Percentiles rank a stretch among this genome's conserved stretches.
These are phyloP conservation scores for Pholis gunnellus DNA, from an alignment of 2,113 vertebrate species.

Conservation along the genomic window DNA sequence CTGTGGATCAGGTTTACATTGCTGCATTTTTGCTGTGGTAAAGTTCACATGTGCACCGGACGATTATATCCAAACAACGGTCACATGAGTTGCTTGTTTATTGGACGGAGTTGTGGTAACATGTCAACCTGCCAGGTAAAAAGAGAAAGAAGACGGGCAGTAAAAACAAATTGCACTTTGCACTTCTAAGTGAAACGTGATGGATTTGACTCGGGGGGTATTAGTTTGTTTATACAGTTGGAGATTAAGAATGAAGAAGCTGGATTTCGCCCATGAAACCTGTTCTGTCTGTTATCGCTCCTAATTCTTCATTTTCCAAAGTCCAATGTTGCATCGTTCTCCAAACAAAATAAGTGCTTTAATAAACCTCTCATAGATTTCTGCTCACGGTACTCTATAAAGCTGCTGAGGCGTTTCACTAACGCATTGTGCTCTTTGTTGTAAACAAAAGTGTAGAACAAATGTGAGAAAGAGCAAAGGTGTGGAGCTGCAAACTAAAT, in stretches of 20 bases:
- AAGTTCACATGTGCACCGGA: neutral
- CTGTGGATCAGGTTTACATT: constrained; percentile 3
- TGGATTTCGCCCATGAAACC: neutral
- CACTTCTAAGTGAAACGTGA: constrained; percentile 10
- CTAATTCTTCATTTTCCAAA: neutral
- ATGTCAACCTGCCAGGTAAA: constrained; percentile 30
- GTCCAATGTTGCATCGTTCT: too few species aligned
- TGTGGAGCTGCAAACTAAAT: neutral
- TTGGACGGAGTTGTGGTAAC: constrained; percentile 1
- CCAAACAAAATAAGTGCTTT: too few species aligned
- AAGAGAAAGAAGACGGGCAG: neutral
- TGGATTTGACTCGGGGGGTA: constrained; percentile 14
- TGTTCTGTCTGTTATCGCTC: neutral
- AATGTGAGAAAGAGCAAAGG: neutral
- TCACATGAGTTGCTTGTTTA: constrained; percentile 28
- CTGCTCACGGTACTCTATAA: neutral
- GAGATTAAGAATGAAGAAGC: neutral
- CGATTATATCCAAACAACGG: constrained; percentile 28
- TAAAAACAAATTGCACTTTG: constrained; percentile 18
- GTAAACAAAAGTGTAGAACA: neutral
- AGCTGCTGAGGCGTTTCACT: constrained; percentile 22
- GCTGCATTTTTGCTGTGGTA: neutral
- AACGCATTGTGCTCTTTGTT: constrained; percentile 23
- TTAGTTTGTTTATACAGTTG: constrained; percentile 15
- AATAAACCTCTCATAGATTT: constrained; percentile 1